These are phyloP conservation scores for Drosophila putrida DNA, from an alignment of 2,888 invertebrate species.

Conservation along the genomic window DNA sequence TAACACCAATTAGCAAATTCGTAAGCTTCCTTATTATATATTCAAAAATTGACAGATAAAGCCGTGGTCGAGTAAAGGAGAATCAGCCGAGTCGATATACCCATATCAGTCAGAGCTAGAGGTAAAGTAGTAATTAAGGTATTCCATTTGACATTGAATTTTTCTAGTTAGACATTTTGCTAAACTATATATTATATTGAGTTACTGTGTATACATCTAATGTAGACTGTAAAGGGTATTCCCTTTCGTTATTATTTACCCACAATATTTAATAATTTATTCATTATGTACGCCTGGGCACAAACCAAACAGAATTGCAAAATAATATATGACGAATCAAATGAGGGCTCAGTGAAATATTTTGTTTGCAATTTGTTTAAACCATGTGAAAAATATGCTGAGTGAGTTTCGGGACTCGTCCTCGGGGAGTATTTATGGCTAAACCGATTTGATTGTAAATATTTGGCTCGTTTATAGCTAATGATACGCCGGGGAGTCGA, in stretches of 20 bases:
- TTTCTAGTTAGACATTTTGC: no score
- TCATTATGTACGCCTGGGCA: conserved; percentile 1
- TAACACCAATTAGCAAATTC: background rate
- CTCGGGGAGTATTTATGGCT: conserved; percentile 56
- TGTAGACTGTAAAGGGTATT: no score
- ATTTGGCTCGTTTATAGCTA: conserved; percentile 62
- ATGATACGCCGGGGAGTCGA: conserved; percentile 56
- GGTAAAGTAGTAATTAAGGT: no score
- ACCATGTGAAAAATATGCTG: conserved; percentile 14
- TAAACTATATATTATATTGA: no score
- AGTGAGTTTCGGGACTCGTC: conserved; percentile 35
- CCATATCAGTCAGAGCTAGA: no score
- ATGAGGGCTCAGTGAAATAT: background rate
- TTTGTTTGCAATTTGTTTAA: conserved; percentile 21
- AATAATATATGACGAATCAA: conserved; percentile 12
- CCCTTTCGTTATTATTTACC: background rate
- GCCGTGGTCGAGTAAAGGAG: no score
- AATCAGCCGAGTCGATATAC: no score
- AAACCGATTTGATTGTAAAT: conserved; percentile 62
- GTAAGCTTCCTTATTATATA: no score
- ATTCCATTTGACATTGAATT: no score
- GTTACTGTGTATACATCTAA: no score
- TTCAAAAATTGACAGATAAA: no score
- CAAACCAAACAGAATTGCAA: conserved; percentile 6
- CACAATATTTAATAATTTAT: background rate